phyloP scores from a whole-genome alignment of 2,797 vertebrate species.

The Ptychadena robeensis region DNA sequence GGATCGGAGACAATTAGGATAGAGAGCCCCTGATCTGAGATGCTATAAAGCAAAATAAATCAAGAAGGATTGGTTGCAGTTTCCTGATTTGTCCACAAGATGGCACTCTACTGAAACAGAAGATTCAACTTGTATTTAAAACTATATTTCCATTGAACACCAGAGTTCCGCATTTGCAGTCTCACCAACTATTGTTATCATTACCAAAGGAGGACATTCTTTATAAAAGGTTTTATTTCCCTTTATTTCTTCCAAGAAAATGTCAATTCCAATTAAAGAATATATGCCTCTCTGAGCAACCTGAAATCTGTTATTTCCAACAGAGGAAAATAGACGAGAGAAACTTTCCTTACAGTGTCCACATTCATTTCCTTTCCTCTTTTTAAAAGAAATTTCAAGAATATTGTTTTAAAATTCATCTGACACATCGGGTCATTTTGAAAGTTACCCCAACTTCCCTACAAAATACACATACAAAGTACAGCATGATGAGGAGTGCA shows the following conservation, averaged over 20 bases:
- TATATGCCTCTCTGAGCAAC: too few species aligned
- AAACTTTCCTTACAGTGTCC: too few species aligned
- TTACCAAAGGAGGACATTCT: background rate
- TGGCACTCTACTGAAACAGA: constrained; percentile 43
- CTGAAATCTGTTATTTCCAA: background rate
- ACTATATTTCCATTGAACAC: background rate
- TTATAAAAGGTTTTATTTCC: background rate
- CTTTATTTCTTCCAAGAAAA: too few species aligned
- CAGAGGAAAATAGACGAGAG: background rate
- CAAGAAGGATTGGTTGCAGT: background rate
- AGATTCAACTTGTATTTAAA: background rate
- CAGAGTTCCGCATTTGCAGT: background rate
- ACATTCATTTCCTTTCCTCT: too few species aligned
- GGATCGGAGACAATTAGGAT: background rate
- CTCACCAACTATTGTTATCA: background rate
- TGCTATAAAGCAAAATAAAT: background rate
- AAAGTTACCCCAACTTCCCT: too few species aligned
- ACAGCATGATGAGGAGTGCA: too few species aligned
- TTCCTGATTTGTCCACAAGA: constrained; percentile 50
- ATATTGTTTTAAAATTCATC: too few species aligned
- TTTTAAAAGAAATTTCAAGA: too few species aligned
- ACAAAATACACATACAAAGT: too few species aligned
- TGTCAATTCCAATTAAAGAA: background rate
- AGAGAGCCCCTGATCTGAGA: background rate
- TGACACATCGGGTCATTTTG: too few species aligned